Evolutionary conservation across 2,797 vertebrate species (phyloP).

Genomic region (Champsocephalus esox): DNA sequence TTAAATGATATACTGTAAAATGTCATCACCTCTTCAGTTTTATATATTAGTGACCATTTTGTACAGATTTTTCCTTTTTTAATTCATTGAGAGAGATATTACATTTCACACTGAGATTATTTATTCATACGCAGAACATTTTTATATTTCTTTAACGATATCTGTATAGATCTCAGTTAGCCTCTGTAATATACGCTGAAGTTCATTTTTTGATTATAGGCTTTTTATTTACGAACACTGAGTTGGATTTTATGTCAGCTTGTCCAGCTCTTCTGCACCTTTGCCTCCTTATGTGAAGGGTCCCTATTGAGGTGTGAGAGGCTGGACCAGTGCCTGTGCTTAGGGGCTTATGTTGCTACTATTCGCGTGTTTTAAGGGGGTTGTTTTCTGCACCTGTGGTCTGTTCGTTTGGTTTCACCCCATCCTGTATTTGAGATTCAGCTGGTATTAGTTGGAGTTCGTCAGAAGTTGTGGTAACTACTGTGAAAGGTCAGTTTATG

Average conservation of each 20-base stretch:
- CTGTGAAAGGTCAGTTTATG: slow-evolving; percentile 50
- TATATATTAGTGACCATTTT: slow-evolving; percentile 86
- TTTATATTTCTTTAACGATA: slow-evolving; percentile 88
- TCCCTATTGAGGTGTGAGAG: slow-evolving; percentile 48
- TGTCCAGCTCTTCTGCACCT: slow-evolving; percentile 64
- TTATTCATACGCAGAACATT: slow-evolving; percentile 86
- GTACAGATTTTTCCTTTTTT: slow-evolving; percentile 84
- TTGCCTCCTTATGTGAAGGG: slow-evolving; percentile 54
- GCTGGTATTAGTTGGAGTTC: slow-evolving; percentile 33
- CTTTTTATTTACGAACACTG: slow-evolving; percentile 69
- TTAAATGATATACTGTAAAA: slow-evolving; percentile 81
- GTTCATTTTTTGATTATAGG: slow-evolving; percentile 75
- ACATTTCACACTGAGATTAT: slow-evolving; percentile 85
- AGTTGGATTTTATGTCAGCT: slow-evolving; percentile 61
- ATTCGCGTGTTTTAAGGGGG: slow-evolving; percentile 31
- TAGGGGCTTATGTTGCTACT: slow-evolving; percentile 72
- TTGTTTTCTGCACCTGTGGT: slow-evolving; percentile 40
- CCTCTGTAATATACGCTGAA: slow-evolving; percentile 83
- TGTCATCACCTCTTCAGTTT: slow-evolving; percentile 84
- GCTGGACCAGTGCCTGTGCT: slow-evolving; percentile 69
- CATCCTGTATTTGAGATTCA: slow-evolving; percentile 52
- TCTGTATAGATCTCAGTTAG: slow-evolving; percentile 81
- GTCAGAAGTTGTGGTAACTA: slow-evolving; percentile 42
- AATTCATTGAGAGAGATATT: slow-evolving; percentile 77
- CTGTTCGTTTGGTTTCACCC: slow-evolving; percentile 16